Evolutionary conservation across 2,888 invertebrate genomes (phyloP).

Genomic region (Amaurobius ferox): DNA sequence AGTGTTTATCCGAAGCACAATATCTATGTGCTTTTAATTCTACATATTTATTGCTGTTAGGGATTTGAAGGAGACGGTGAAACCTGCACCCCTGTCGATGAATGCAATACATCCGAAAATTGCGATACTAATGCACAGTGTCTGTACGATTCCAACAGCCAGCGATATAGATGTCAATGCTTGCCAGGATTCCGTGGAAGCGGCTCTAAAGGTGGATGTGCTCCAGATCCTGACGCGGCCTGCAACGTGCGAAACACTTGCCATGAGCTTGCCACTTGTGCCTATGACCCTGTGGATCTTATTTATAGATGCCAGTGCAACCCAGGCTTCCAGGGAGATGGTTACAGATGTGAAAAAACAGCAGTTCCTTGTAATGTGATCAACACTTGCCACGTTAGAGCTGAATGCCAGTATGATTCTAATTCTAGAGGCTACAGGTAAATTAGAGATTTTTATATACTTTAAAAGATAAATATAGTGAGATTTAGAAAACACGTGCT

Average conservation of each 20-base stretch:
- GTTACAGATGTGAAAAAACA: slow-evolving; percentile 75
- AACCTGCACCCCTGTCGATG: slow-evolving; percentile 78
- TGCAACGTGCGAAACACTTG: slow-evolving; percentile 88
- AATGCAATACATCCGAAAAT: slow-evolving; percentile 73
- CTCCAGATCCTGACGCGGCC: slow-evolving; percentile 78
- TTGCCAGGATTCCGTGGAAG: slow-evolving; percentile 78
- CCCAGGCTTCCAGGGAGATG: slow-evolving; percentile 78
- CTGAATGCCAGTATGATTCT: slow-evolving; percentile 80
- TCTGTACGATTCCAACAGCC: slow-evolving; percentile 78
- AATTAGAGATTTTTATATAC: too few relatives aligned
- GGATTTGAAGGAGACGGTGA: slow-evolving; percentile 82
- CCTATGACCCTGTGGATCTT: slow-evolving; percentile 79
- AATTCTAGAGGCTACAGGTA: slow-evolving; percentile 44
- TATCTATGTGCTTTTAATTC: too few relatives aligned
- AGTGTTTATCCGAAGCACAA: too few relatives aligned
- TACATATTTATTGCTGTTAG: too few relatives aligned
- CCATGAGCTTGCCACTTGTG: slow-evolving; percentile 88
- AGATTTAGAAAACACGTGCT: too few relatives aligned
- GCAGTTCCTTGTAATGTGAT: slow-evolving; percentile 76
- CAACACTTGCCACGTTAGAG: slow-evolving; percentile 78
- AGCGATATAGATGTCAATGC: slow-evolving; percentile 78
- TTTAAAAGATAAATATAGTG: too few relatives aligned
- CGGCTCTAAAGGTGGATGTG: slow-evolving; percentile 75
- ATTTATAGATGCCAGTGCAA: slow-evolving; percentile 78
- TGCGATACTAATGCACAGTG: slow-evolving; percentile 74